Percentiles rank a stretch among this genome's conserved stretches.
phyloP scores from a whole-genome alignment of 2,113 vertebrate genomes.

The Cervus canadensis region DNA sequence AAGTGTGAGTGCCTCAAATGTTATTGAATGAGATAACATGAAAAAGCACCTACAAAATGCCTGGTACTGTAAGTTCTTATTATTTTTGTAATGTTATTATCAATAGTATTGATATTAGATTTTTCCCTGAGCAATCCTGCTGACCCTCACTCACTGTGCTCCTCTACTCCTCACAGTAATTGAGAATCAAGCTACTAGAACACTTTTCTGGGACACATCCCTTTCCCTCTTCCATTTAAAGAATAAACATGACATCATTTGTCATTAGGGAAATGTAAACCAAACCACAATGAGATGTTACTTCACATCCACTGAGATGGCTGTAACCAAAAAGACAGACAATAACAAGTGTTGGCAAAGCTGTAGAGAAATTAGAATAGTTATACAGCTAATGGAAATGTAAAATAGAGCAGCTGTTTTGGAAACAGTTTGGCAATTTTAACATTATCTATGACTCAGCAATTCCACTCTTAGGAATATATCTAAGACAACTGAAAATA shows the following conservation, averaged over 20 bases:
- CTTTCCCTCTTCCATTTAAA: not conserved
- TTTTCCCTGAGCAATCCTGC: not conserved
- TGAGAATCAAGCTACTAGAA: not conserved
- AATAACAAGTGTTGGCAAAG: not conserved
- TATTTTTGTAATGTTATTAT: not conserved
- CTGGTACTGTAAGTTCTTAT: not conserved
- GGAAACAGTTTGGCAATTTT: not conserved
- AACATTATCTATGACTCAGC: not conserved
- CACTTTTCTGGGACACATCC: not conserved
- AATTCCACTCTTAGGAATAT: not conserved
- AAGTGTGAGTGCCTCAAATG: not conserved
- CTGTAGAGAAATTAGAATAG: not conserved
- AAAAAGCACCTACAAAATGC: not conserved
- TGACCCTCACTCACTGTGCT: not conserved
- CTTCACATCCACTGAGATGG: not conserved
- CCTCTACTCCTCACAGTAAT: not conserved
- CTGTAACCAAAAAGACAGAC: not conserved
- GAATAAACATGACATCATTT: not conserved
- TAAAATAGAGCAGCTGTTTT: not conserved
- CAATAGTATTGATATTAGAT: not conserved
- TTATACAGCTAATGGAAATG: not conserved
- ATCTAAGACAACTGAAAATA: not conserved
- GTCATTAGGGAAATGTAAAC: not conserved
- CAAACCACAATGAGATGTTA: not conserved
- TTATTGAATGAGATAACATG: not conserved